Evolutionary conservation across 2,888 invertebrate species (phyloP), one percentile per base, ranked within the genome.

Genomic region (Dicranocentrus wangi): DNA sequence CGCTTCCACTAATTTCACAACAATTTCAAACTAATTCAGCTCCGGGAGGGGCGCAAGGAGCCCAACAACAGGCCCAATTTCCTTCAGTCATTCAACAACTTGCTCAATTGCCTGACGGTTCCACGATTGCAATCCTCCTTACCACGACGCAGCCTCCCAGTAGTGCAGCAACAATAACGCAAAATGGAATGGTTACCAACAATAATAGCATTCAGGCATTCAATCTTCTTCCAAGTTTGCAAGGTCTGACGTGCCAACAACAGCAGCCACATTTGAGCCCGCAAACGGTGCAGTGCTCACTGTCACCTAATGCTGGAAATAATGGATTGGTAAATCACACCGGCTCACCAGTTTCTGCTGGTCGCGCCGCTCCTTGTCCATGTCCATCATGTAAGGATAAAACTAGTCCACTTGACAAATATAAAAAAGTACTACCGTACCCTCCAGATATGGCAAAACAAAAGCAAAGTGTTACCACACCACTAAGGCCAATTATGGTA

Each of bases 361-460:
- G 69, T 27, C 43, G 39, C 27, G 66, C 80, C 0, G 60, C 68
- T 2, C 80, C 80, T 17, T 80, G 80, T 23, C 80, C 80, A 15
- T 80, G 80, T 75, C 23, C 80, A 0, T 13, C 60, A 2, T 80
- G 80, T 28, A 71, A 76, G 13, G 80, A 72, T 13, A 80, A 80
- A 42, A 25, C 28, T 2, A 42, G 21, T 7, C 63, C 71, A 8
- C 58, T 43, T 1, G 65, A 82, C 0, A 82, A 78, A 43, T 82
- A 69, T 58, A 71, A 78, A 39, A 82, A 78, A 65, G 82, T 82
- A 19, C 69, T 82, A 17, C 77, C 82, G 1, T 60, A 72, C 66
- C 82, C 82, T 42, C 13, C 76, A 23, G 70, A 65, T 39, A 70
- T 70, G 43, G 27, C 51, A 19, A 65, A 73, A n/a, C 19, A 10